Conservation (phyloP, 2,113 vertebrate genomes). For the Centrocercus urophasianus region DNA sequence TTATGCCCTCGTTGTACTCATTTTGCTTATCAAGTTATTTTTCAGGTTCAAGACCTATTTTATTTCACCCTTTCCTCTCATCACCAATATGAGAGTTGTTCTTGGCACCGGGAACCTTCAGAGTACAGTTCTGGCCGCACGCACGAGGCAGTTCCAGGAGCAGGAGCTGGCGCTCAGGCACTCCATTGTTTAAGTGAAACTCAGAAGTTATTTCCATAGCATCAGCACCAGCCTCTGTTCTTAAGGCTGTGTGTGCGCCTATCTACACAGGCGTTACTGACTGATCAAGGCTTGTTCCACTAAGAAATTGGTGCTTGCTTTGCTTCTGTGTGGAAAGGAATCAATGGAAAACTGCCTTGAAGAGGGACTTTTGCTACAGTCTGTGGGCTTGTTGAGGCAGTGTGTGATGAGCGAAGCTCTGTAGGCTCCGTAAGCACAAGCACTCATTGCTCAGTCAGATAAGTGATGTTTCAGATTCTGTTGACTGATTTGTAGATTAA, state of each 20-base stretch:
- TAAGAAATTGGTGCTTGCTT: not conserved
- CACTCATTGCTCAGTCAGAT: accelerated
- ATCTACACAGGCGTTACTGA: not conserved
- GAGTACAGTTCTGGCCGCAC: not conserved
- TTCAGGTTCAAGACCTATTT: slow-evolving; percentile 26
- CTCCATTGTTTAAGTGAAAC: not conserved
- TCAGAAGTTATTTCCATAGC: not conserved
- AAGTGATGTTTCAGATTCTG: not conserved
- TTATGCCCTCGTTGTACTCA: not conserved
- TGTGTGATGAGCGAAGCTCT: not conserved
- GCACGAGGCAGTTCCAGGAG: not conserved
- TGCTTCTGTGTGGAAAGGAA: not conserved
- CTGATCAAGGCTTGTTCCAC: accelerated
- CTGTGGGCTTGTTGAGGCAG: accelerated
- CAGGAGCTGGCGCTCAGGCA: not conserved
- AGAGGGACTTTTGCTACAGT: accelerated
- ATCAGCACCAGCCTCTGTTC: not conserved
- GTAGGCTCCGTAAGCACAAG: not conserved
- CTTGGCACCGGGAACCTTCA: not conserved
- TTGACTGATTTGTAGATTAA: not conserved
- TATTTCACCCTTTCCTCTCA: not conserved
- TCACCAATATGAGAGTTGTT: not conserved
- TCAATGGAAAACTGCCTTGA: not conserved
- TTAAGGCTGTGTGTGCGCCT: accelerated
- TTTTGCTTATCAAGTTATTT: slow-evolving; percentile 19